A percentile compares a stretch with the other conserved stretches of the same genome.
Conservation (phyloP, 2,888 invertebrate genomes). For the Tupiocoris notatus region DNA sequence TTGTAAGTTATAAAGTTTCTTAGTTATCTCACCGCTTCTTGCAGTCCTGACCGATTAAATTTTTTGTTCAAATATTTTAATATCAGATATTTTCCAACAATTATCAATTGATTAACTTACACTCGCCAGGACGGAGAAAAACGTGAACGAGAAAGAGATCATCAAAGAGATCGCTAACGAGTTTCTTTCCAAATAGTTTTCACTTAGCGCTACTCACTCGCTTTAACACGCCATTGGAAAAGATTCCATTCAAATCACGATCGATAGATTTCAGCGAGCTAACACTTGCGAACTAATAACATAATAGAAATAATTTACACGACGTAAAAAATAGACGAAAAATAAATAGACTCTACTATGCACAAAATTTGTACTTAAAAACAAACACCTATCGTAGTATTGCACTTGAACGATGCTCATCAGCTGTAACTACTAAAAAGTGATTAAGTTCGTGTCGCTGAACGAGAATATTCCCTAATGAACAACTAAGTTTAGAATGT, state of each 20-base stretch:
- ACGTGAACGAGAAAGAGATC: no score
- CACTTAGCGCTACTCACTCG: slow-evolving; percentile 8
- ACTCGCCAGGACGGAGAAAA: not conserved
- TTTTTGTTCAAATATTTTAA: no score
- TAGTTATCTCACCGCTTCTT: no score
- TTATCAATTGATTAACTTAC: slow-evolving; percentile 34
- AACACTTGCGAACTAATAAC: not conserved
- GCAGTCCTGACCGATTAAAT: no score
- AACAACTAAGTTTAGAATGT: slow-evolving; percentile 29
- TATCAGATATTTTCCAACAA: slow-evolving; percentile 42
- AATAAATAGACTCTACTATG: slow-evolving; percentile 29
- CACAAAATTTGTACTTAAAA: slow-evolving; percentile 33
- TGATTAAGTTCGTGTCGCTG: not conserved
- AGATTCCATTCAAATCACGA: not conserved
- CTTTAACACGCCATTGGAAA: not conserved
- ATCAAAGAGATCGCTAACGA: no score
- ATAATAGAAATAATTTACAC: slow-evolving; percentile 1
- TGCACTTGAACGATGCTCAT: slow-evolving; percentile 27
- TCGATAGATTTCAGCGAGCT: not conserved
- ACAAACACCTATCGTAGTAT: slow-evolving; percentile 16
- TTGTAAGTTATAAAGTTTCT: no score
- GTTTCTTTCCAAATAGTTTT: not conserved
- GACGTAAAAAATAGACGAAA: slow-evolving; percentile 13
- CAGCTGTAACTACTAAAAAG: slow-evolving; percentile 11
- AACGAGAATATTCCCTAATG: not conserved